A percentile compares a stretch with the other conserved stretches of the same genome.
phyloP scores from a whole-genome alignment of 2,797 vertebrate genomes.

The Crocodylus rhombifer region DNA sequence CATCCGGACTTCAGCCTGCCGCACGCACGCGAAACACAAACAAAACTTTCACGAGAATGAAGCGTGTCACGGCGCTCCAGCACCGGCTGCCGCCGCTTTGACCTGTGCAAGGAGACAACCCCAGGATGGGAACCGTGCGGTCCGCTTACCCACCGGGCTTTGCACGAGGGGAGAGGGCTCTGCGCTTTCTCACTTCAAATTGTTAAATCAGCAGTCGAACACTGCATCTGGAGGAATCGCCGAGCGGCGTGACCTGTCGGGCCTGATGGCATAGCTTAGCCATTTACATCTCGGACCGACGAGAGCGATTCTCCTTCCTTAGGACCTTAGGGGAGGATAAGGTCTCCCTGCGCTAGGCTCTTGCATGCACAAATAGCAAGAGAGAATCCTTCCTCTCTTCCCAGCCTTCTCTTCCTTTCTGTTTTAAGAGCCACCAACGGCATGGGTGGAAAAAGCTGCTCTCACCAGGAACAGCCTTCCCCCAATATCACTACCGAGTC shows the following conservation, averaged over 20 bases:
- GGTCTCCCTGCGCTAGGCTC: too few relatives aligned
- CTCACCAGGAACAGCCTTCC: neutral
- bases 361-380: too few relatives aligned
- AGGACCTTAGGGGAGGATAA: too few relatives aligned
- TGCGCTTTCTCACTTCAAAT: neutral
- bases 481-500: accelerated
- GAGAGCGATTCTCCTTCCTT: neutral
- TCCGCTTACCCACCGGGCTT: neutral
- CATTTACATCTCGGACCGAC: neutral
- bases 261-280: neutral
- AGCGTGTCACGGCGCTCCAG: neutral
- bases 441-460: neutral
- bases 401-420: neutral
- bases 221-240: accelerated
- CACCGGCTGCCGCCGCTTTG: neutral
- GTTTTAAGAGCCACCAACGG: neutral
- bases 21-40: conserved; percentile 5
- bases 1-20: conserved; percentile 2
- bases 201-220: neutral
- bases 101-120: neutral
- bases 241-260: neutral
- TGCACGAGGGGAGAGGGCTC: neutral
- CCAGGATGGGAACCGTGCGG: neutral
- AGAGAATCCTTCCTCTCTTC: neutral
- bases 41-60: conserved; percentile 2